Evolutionary conservation across 2,888 invertebrate genomes (phyloP), one percentile per base, ranked within the genome.

Genomic region (Thymelicus sylvestris): DNA sequence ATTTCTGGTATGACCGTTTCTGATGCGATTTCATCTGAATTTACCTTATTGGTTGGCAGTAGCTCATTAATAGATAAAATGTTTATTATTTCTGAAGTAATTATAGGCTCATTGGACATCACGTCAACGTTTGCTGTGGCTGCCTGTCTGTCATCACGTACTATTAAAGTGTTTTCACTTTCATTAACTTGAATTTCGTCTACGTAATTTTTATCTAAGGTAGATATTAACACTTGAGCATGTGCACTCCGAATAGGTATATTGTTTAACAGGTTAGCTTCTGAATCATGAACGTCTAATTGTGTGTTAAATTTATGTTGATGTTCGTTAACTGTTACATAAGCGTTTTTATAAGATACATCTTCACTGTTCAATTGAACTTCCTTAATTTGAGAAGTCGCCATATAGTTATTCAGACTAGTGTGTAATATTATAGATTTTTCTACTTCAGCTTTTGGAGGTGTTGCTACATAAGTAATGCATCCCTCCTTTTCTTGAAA

Each of bases 371-470:
- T 78, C 31, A 95, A 89, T 65, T 95, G 94, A 2, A 91, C 87
- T 86, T 96, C 96, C 66, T 96, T 96, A 70, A 96, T 94, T 81
- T 97, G 96, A 19, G 95, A 86, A 78, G 96, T 96, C 5, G 95
- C 94, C 39, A 95, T 89, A 66, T 93, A 95, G 63, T 96, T 95
- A 41, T 94, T 90, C 47, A 97, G 81, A 75, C 95, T 92, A 74
- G 95, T 90, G 57, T 92, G 90, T 41, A 90, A 81, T 76, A 91
- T 80, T 74, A 87, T 75, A 79, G 93, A 87, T 81, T 90, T 77
- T 73, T 85, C 79, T 3, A 94, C 90, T 60, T 78, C 84, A 2
- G 84, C 76, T 75, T 85, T 79, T 1, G 77, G 72, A 0, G 94
- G 94, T 55, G 79, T 73, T 61, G 86, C 84, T 66, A 82, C 78